Conservation (phyloP, 2,797 vertebrate genomes). For the Oreortyx pictus region DNA sequence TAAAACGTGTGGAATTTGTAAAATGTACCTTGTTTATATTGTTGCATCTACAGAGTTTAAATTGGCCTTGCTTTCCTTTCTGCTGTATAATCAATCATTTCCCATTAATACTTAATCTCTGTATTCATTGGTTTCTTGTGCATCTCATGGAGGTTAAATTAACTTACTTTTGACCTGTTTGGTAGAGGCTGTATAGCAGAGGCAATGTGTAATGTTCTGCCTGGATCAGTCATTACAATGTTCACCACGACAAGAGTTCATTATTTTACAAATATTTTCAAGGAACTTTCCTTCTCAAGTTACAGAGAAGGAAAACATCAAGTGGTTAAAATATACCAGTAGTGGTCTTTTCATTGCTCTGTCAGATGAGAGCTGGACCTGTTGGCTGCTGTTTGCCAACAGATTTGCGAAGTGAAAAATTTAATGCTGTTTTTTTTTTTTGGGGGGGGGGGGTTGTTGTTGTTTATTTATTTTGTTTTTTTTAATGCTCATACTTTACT, state of each 20-base stretch:
- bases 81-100: not conserved
- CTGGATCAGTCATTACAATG: not conserved
- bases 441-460: too few relatives aligned
- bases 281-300: not conserved
- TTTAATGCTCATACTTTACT: slow-evolving; percentile 14
- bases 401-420: not conserved
- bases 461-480: not conserved
- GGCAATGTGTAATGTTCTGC: not conserved
- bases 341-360: not conserved
- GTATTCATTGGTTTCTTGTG: not conserved
- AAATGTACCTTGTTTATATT: not conserved
- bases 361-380: not conserved
- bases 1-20: not conserved
- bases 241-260: not conserved
- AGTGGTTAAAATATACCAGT: not conserved
- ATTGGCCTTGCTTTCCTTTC: slow-evolving; percentile 1
- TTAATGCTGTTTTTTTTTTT: not conserved
- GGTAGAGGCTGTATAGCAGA: not conserved
- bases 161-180: not conserved
- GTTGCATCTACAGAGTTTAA: not conserved
- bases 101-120: not conserved
- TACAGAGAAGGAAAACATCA: not conserved
- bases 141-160: not conserved
- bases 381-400: not conserved
- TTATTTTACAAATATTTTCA: not conserved